These are phyloP conservation scores for Spondyliosoma cantharus DNA, from an alignment of 2,797 vertebrate species.

Conservation along the genomic window DNA sequence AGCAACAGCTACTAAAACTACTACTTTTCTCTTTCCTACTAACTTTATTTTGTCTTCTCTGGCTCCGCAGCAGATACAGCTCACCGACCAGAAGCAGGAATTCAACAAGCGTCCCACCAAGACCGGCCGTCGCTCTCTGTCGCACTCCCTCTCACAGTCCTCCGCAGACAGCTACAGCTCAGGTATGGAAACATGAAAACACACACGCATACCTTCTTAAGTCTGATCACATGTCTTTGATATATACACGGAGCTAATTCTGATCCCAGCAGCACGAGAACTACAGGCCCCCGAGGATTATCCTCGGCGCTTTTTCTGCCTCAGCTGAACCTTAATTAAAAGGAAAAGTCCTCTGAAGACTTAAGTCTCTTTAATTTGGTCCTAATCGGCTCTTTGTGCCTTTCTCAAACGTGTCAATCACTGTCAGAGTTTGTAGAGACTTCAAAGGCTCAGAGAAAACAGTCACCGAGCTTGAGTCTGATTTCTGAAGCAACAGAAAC, in stretches of 20 bases:
- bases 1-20: background rate
- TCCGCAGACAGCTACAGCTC: slow-evolving; percentile 92
- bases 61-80: slow-evolving; percentile 86
- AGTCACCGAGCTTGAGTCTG: slow-evolving; percentile 12
- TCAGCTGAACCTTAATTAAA: slow-evolving; percentile 59
- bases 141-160: slow-evolving; percentile 91
- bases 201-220: slow-evolving; percentile 16
- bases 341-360: slow-evolving; percentile 52
- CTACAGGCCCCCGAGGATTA: slow-evolving; percentile 53
- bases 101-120: slow-evolving; percentile 91
- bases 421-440: slow-evolving; percentile 38
- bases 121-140: slow-evolving; percentile 87
- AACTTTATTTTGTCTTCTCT: slow-evolving; percentile 30
- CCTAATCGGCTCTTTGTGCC: slow-evolving; percentile 55
- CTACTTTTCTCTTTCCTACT: background rate
- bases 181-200: slow-evolving; percentile 78
- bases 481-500: slow-evolving; percentile 23
- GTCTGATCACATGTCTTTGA: slow-evolving; percentile 56
- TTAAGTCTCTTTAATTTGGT: slow-evolving; percentile 58
- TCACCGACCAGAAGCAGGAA: slow-evolving; percentile 91
- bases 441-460: slow-evolving; percentile 55
- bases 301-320: slow-evolving; percentile 23
- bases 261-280: slow-evolving; percentile 46
- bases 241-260: slow-evolving; percentile 36
- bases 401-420: slow-evolving; percentile 62